phyloP scores from a whole-genome alignment of 2,113 vertebrate genomes.

The Rostratula benghalensis region DNA sequence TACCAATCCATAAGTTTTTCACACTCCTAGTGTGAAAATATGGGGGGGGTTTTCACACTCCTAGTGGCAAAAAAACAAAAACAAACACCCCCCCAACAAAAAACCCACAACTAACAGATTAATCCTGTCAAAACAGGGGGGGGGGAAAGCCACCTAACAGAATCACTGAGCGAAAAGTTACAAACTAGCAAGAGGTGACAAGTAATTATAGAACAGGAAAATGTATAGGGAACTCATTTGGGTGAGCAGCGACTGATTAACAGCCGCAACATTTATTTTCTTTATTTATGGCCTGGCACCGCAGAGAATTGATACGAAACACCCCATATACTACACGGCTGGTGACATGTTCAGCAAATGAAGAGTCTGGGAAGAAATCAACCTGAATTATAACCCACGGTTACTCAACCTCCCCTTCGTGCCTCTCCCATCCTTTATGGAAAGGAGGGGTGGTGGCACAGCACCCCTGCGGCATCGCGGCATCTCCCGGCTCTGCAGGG shows the following conservation, averaged over 20 bases:
- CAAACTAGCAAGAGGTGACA: conserved; percentile 57
- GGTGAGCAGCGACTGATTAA: conserved; percentile 63
- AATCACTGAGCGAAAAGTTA: conserved; percentile 38
- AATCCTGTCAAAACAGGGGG: not conserved
- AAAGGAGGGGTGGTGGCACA: not conserved
- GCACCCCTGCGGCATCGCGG: not conserved
- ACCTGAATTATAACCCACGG: conserved; percentile 23
- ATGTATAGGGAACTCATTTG: conserved; percentile 45
- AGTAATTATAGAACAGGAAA: conserved; percentile 65
- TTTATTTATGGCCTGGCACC: conserved; percentile 64
- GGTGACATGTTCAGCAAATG: conserved; percentile 37
- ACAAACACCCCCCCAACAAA: too few relatives aligned
- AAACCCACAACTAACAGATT: not conserved
- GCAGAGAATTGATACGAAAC: conserved; percentile 31
- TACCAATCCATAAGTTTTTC: not conserved
- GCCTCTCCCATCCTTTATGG: not conserved
- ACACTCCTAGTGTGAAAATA: not conserved
- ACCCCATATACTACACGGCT: conserved; percentile 18
- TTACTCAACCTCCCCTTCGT: not conserved
- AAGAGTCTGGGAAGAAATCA: conserved; percentile 52
- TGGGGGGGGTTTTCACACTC: not conserved
- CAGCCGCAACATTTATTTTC: conserved; percentile 43
- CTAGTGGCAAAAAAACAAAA: not conserved
- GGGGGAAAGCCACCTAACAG: not conserved
- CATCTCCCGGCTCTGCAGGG: not conserved